Percentiles rank a stretch among this genome's conserved stretches.
Evolutionary conservation across 2,888 invertebrate genomes (phyloP).

Genomic region (Cephalotes varians): DNA sequence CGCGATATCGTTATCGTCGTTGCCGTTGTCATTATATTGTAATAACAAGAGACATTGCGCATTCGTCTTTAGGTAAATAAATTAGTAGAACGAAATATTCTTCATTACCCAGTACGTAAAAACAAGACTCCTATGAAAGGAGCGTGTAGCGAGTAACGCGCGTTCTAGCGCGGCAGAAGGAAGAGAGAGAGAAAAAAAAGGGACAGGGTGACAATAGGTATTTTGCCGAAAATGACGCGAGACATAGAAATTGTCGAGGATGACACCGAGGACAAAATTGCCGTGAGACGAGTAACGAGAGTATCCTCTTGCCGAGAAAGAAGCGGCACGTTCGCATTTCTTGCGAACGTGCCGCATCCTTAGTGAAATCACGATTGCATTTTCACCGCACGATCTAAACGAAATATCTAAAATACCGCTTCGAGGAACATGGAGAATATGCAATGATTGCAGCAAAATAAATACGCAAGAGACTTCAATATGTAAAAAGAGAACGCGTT

Average conservation of each 20-base stretch:
- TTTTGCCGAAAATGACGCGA: constrained; percentile 44
- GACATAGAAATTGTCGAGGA: constrained; percentile 39
- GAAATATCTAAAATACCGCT: constrained; percentile 26
- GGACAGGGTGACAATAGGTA: constrained; percentile 21
- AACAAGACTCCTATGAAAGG: constrained; percentile 43
- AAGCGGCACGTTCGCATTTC: constrained; percentile 49
- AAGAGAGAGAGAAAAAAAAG: constrained; percentile 23
- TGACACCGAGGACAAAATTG: constrained; percentile 52
- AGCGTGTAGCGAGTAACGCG: background rate
- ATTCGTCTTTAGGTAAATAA: constrained; percentile 9
- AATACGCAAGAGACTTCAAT: background rate
- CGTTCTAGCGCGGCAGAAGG: background rate
- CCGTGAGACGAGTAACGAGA: constrained; percentile 56
- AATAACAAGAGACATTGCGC: background rate
- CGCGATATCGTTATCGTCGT: background rate
- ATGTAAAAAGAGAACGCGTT: background rate
- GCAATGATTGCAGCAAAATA: constrained; percentile 3
- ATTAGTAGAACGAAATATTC: constrained; percentile 57
- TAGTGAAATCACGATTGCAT: constrained; percentile 55
- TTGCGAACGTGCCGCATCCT: constrained; percentile 50
- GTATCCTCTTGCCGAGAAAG: constrained; percentile 11
- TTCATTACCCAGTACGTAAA: constrained; percentile 53
- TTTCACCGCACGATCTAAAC: constrained; percentile 47
- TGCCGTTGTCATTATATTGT: background rate
- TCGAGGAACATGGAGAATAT: constrained; percentile 2